phyloP scores from a whole-genome alignment of 2,113 vertebrate genomes.

The Monopterus albus region DNA sequence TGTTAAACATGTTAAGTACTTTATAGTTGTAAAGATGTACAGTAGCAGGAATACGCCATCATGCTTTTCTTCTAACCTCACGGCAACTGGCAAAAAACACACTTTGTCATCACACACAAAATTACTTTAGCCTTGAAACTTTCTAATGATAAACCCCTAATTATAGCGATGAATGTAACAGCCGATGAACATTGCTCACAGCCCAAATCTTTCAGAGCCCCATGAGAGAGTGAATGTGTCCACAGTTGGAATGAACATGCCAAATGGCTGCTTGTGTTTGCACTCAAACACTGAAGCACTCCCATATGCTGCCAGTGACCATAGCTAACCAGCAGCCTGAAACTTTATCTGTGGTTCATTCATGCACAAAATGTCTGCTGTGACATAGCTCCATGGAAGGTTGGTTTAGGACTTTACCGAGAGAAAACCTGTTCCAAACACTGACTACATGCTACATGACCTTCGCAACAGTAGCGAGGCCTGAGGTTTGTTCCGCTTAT shows the following conservation, averaged over 20 bases:
- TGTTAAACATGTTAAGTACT: too few relatives aligned
- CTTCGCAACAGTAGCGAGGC: too few relatives aligned
- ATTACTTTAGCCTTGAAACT: constrained; percentile 32
- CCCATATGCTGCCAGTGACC: constrained; percentile 32
- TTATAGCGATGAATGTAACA: constrained; percentile 38
- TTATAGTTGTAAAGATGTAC: not conserved
- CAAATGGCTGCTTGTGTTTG: constrained; percentile 34
- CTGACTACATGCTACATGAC: not conserved
- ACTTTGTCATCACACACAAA: constrained; percentile 10
- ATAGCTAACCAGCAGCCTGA: constrained; percentile 1
- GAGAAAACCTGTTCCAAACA: not conserved
- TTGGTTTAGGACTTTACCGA: not conserved
- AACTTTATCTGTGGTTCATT: constrained; percentile 15
- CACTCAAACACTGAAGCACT: constrained; percentile 16
- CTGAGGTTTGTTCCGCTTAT: too few relatives aligned
- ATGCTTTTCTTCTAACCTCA: not conserved
- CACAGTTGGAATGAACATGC: constrained; percentile 23
- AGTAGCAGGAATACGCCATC: not conserved
- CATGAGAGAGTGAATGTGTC: constrained; percentile 1
- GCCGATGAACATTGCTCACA: constrained; percentile 30
- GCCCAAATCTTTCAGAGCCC: constrained; percentile 19
- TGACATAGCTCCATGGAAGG: not conserved
- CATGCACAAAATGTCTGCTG: not conserved
- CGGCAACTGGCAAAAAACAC: not conserved
- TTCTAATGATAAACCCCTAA: constrained; percentile 24